These are phyloP conservation scores for Carpatolechia fugitivella DNA, from an alignment of 2,888 invertebrate genomes.

Conservation along the genomic window DNA sequence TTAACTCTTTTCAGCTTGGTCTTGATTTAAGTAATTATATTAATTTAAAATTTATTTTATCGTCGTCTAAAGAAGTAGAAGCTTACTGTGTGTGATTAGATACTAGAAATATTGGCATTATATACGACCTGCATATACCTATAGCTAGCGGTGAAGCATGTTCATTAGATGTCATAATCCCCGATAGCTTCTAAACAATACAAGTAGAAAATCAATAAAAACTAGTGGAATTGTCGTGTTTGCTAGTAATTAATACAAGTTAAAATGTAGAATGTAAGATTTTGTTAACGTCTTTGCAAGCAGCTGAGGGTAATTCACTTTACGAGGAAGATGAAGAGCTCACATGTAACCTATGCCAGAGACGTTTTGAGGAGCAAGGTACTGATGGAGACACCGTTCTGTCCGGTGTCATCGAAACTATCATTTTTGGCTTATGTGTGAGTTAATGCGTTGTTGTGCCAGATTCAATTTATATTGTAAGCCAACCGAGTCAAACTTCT, in stretches of 20 bases:
- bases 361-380: constrained; percentile 89
- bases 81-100: constrained; percentile 45
- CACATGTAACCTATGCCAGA: constrained; percentile 87
- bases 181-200: constrained; percentile 25
- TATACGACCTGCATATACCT: constrained; percentile 31
- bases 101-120: constrained; percentile 14
- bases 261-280: constrained; percentile 62
- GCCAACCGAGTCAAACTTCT: constrained; percentile 40
- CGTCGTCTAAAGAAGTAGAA: constrained; percentile 39
- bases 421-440: constrained; percentile 75
- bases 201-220: constrained; percentile 1
- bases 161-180: constrained; percentile 36
- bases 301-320: constrained; percentile 82
- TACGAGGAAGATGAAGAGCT: constrained; percentile 83
- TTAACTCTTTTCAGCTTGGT: constrained; percentile 81
- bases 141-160: constrained; percentile 45
- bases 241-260: constrained; percentile 5
- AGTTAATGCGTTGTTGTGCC: constrained; percentile 78
- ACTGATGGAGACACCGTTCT: constrained; percentile 66
- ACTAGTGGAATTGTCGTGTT: constrained; percentile 3
- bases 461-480: constrained; percentile 45
- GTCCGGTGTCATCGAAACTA: constrained; percentile 68
- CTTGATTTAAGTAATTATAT: constrained; percentile 69
- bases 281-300: constrained; percentile 81
- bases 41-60: constrained; percentile 51